Percentiles rank a stretch among this genome's conserved stretches.
Evolutionary conservation across 30 jellyfish, hydroid and myxozoan species (phyloP).

Genomic region (Mastigias papua): DNA sequence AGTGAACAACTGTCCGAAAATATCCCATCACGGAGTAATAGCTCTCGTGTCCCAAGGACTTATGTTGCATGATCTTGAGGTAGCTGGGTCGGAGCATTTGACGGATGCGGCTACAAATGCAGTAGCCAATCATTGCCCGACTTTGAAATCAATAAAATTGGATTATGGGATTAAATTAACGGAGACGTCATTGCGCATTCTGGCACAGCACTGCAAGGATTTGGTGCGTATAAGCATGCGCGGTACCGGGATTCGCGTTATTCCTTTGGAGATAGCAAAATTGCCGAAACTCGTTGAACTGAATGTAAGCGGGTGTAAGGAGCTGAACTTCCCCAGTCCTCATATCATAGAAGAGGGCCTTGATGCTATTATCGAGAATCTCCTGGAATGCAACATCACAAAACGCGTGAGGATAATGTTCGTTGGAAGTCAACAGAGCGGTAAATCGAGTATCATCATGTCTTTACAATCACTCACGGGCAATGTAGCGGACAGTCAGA

Average conservation of each 20-base stretch:
- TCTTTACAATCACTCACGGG: constrained; percentile 78
- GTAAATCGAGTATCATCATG: constrained; percentile 85
- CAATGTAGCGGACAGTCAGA: constrained; percentile 91
- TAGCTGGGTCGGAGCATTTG: constrained; percentile 83
- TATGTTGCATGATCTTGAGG: constrained; percentile 76
- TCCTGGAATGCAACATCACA: constrained; percentile 75
- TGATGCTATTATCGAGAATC: constrained; percentile 69
- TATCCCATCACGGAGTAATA: constrained; percentile 82
- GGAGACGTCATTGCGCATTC: constrained; percentile 68
- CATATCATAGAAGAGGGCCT: constrained; percentile 73
- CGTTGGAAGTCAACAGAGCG: constrained; percentile 93
- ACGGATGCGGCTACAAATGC: constrained; percentile 82
- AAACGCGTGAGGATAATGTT: constrained; percentile 70
- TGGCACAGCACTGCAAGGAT: constrained; percentile 80
- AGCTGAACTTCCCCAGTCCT: constrained; percentile 79
- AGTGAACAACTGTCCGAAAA: constrained; percentile 78
- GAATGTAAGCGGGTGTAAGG: constrained; percentile 76
- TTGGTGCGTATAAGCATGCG: constrained; percentile 81
- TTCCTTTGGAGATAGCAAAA: constrained; percentile 78
- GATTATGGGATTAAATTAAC: constrained; percentile 84
- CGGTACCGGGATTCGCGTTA: constrained; percentile 74
- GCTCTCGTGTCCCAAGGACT: constrained; percentile 63
- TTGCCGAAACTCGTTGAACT: constrained; percentile 66
- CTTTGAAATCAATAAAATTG: constrained; percentile 74
- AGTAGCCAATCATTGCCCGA: constrained; percentile 83